Percentiles rank a stretch among this genome's conserved stretches.
These are phyloP conservation scores for Bombus terrestris DNA, from an alignment of 1,140 invertebrate genomes.

Conservation along the genomic window DNA sequence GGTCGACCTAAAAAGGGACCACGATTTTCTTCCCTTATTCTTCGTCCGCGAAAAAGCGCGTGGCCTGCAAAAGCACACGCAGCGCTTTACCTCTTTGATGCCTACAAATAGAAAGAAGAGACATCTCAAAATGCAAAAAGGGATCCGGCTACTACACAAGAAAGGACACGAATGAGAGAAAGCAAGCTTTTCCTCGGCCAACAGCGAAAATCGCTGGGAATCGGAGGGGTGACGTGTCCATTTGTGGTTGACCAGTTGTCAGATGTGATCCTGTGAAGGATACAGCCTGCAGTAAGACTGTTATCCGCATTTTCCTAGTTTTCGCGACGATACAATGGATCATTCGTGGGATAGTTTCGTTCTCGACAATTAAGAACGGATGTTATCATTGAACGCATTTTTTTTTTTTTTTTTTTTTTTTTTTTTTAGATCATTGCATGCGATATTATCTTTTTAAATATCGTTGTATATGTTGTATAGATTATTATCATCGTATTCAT, in stretches of 20 bases:
- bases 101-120: constrained; percentile 55
- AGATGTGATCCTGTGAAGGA: constrained; percentile 37
- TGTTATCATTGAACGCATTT: not conserved
- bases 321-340: constrained; percentile 39
- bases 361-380: not conserved
- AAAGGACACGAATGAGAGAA: constrained; percentile 64
- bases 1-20: constrained; percentile 46
- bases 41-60: constrained; percentile 71
- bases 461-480: too few species aligned
- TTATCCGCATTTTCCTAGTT: constrained; percentile 47
- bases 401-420: not conserved
- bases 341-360: constrained; percentile 15
- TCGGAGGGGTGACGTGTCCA: constrained; percentile 81
- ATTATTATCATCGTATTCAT: too few species aligned
- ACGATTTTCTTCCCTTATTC: constrained; percentile 64
- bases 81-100: constrained; percentile 76
- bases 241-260: constrained; percentile 82
- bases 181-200: constrained; percentile 54
- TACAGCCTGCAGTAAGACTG: constrained; percentile 9
- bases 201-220: constrained; percentile 76
- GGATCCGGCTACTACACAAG: constrained; percentile 69
- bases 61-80: constrained; percentile 67
- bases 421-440: too few species aligned
- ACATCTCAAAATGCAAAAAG: constrained; percentile 76
- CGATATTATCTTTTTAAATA: too few species aligned